Evolutionary conservation across 2,113 vertebrate species (phyloP).

Genomic region (Spea multiplicata): DNA sequence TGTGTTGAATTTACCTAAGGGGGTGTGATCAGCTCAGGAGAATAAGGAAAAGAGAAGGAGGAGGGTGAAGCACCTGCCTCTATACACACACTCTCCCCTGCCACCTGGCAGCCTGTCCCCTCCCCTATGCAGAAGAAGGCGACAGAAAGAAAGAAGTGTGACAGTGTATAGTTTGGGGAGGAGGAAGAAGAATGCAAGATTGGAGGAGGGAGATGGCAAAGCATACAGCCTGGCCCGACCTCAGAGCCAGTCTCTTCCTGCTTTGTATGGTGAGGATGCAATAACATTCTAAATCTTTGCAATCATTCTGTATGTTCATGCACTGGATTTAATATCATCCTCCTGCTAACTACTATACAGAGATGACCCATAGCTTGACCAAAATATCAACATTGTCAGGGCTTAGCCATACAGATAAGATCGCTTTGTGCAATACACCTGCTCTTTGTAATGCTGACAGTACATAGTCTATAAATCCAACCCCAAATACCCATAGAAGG

Average conservation of each 20-base stretch:
- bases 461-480: neutral
- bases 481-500: no score
- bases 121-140: neutral
- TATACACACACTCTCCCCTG: conserved; percentile 1
- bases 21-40: neutral
- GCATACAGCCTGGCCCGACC: neutral
- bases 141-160: neutral
- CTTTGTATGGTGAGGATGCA: conserved; percentile 36
- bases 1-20: no score
- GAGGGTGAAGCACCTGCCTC: conserved; percentile 29
- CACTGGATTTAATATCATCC: no score
- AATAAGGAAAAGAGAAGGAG: neutral
- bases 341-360: neutral
- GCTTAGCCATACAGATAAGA: neutral
- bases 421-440: neutral
- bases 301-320: no score
- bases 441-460: neutral
- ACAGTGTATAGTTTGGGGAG: neutral
- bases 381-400: neutral
- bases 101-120: conserved; percentile 39
- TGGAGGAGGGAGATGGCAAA: neutral
- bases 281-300: neutral
- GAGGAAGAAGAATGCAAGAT: neutral
- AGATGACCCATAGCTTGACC: neutral
- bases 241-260: conserved; percentile 10